Conservation (phyloP, 2,888 invertebrate genomes). For the Parnassius glacialis region DNA sequence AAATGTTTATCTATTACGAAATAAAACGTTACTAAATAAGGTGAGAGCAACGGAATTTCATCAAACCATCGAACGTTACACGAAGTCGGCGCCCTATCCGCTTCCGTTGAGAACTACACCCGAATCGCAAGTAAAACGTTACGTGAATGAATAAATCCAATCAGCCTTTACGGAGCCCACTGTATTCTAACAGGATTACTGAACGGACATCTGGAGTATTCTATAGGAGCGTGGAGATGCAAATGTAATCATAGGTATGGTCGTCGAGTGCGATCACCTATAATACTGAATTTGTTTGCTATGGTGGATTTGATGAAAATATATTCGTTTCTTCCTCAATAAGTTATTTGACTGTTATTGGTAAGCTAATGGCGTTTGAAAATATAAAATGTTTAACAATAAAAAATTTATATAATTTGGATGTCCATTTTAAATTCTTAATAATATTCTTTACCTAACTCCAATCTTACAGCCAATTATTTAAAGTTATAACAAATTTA, state of each 20-base stretch:
- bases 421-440: too few species aligned
- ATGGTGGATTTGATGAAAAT: background rate
- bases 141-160: slow-evolving; percentile 30
- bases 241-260: slow-evolving; percentile 35
- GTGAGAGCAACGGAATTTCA: too few species aligned
- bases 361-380: too few species aligned
- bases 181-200: slow-evolving; percentile 38
- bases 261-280: slow-evolving; percentile 10
- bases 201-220: slow-evolving; percentile 38
- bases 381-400: too few species aligned
- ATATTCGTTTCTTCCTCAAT: too few species aligned
- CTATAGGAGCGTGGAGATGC: slow-evolving; percentile 38
- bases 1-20: too few species aligned
- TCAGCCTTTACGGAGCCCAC: slow-evolving; percentile 30
- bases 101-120: slow-evolving; percentile 2
- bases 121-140: slow-evolving; percentile 24
- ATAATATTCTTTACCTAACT: too few species aligned
- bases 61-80: background rate
- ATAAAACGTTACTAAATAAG: too few species aligned
- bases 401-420: too few species aligned
- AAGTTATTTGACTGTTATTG: too few species aligned
- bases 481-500: too few species aligned
- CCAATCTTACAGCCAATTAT: too few species aligned
- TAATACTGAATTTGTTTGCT: slow-evolving; percentile 1
- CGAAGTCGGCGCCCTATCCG: background rate